Evolutionary conservation across 1,140 invertebrate species (phyloP).

Genomic region (Drosophila ambigua): DNA sequence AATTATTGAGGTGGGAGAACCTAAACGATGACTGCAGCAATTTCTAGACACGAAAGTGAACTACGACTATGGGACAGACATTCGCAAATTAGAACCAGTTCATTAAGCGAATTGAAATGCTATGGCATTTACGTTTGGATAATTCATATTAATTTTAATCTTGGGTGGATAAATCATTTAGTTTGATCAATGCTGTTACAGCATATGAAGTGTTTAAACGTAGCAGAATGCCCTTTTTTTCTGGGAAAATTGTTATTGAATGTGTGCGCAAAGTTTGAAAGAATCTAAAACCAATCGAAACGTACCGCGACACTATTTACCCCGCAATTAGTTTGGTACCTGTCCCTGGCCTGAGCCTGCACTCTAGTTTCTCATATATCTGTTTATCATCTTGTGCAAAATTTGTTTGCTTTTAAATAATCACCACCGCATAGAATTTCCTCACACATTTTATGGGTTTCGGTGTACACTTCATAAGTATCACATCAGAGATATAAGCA

Average conservation of each 20-base stretch:
- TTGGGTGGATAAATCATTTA: no score
- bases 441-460: conserved; percentile 23
- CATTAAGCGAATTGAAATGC: no score
- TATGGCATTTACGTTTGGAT: no score
- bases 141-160: no score
- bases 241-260: no score
- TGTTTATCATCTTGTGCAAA: conserved; percentile 4
- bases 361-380: not conserved
- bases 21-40: conserved; percentile 9
- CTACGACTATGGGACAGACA: not conserved
- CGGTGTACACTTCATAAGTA: not conserved
- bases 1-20: conserved; percentile 14
- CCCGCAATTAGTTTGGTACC: no score
- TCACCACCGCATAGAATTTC: not conserved
- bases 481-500: not conserved
- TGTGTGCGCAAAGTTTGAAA: no score
- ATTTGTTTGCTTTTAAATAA: not conserved
- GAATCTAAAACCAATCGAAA: no score
- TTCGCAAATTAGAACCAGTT: not conserved
- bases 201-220: no score
- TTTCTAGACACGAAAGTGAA: not conserved
- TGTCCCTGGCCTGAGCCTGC: not conserved
- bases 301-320: no score
- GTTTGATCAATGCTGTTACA: no score
- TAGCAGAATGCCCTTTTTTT: no score